Base-by-base conservation (phyloP, 2,797 vertebrate species). In the Benthosema pterotum region DNA sequence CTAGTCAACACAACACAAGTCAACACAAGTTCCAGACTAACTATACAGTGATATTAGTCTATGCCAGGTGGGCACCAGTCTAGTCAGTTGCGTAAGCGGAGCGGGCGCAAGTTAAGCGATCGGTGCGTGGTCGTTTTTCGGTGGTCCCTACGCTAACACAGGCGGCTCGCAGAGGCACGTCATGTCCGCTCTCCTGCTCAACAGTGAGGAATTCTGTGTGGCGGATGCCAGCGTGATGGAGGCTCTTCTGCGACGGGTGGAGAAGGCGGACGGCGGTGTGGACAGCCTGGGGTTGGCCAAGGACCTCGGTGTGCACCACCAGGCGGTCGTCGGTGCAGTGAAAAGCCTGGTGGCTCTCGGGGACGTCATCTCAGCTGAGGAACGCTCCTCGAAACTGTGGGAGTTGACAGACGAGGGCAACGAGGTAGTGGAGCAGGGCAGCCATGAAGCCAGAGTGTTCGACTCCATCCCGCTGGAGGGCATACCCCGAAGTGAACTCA, bases 311-410 rank as follows among this genome's bases (percentile, higher is more conserved):
- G 63, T 96, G 72, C 96, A 98, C 55, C 97, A 98, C 83, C 97
- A 99, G 86, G 75, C 88, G 2, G 79, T 99, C 63, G 96, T 99
- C 50, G 97, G 96, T 0, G 95, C 95, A 1, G 94, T 99, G 50
- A 99, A 98, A 85, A 99, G 97, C 78, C 89, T 99, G 0, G 96
- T 97, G 80, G 83, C 95, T 0, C 85, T 95, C 13, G 96, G 95
- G 9, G 93, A 97, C 83, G 97, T 97, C 1, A 97, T 98, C 16
- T 89, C 93, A 3, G 95, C 96, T 0, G 95, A 98, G 68, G 86
- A 93, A 64, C 92, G 91, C 5, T 89, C 94, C 46, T 93, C 93
- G 15, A 96, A 91, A 50, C 93, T 78, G 77, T 99, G 97, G 97
- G 96, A 98, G 79, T 89, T 98, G 79, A 97, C 94, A 0, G 38